These are phyloP conservation scores for Promerops cafer DNA, from an alignment of 2,113 vertebrate species.

Conservation along the genomic window DNA sequence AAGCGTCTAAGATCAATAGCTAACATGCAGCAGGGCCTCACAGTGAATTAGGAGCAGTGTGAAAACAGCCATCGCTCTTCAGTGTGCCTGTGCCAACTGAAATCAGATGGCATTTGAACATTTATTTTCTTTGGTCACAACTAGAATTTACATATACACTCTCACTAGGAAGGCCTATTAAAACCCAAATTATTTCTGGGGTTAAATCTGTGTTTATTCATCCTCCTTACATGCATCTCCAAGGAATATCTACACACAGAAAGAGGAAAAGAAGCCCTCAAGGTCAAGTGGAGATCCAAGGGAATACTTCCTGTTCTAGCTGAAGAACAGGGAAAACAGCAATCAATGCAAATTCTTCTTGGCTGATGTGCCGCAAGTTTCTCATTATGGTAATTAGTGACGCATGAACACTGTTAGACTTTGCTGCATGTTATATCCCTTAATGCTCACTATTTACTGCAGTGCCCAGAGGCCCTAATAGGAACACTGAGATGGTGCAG, in stretches of 20 bases:
- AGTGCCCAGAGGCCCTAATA: neutral
- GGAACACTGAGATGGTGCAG: neutral
- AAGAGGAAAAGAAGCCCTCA: neutral
- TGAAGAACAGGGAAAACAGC: neutral
- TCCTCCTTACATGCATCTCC: neutral
- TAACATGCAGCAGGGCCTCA: neutral
- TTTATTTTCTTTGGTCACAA: neutral
- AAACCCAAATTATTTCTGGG: neutral
- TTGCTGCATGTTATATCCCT: slow-evolving; percentile 4
- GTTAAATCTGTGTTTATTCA: neutral
- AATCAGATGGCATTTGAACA: neutral
- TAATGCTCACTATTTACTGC: slow-evolving; percentile 11
- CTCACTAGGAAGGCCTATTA: neutral
- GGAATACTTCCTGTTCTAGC: neutral
- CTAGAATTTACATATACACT: neutral
- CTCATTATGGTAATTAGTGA: slow-evolving; percentile 52
- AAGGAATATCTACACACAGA: neutral
- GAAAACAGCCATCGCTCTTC: neutral
- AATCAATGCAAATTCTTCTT: slow-evolving; percentile 33
- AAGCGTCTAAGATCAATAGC: neutral
- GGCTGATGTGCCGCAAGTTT: neutral
- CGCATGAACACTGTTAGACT: slow-evolving; percentile 6
- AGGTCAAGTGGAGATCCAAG: neutral
- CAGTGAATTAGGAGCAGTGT: neutral
- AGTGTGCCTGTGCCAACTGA: neutral